Evolutionary conservation across 2,888 invertebrate genomes (phyloP).

Genomic region (Dorcus parallelipipedus): DNA sequence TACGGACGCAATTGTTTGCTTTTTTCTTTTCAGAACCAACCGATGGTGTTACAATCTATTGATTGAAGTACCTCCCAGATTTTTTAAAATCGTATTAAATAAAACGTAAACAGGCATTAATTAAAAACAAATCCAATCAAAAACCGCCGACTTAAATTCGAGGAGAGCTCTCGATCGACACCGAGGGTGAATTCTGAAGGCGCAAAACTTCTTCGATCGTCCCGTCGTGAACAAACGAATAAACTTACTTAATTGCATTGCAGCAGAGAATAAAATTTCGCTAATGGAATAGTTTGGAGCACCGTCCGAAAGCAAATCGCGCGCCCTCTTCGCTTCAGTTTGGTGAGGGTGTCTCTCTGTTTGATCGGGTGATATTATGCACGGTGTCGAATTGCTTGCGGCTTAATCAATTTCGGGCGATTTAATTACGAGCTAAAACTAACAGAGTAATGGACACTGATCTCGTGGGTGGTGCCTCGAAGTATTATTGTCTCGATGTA

Average conservation of each 20-base stretch:
- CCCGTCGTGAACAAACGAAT: too few relatives aligned
- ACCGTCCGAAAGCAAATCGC: too few relatives aligned
- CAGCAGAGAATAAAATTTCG: too few relatives aligned
- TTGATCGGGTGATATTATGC: constrained; percentile 19
- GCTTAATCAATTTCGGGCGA: constrained; percentile 23
- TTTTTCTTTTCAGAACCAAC: too few relatives aligned
- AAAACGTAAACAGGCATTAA: constrained; percentile 33
- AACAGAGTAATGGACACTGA: constrained; percentile 22
- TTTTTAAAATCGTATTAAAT: constrained; percentile 18
- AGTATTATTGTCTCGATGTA: background rate
- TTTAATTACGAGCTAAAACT: constrained; percentile 25
- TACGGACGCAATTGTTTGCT: background rate
- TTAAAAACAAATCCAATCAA: constrained; percentile 37
- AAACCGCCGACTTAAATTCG: constrained; percentile 27
- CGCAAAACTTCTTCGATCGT: constrained; percentile 15
- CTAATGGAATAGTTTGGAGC: too few relatives aligned
- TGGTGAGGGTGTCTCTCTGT: constrained; percentile 22
- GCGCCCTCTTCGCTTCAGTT: background rate
- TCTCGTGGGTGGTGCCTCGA: background rate
- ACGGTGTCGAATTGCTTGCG: constrained; percentile 23
- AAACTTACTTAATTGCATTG: too few relatives aligned
- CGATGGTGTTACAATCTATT: too few relatives aligned
- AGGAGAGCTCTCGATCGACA: constrained; percentile 20
- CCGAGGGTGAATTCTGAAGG: constrained; percentile 20
- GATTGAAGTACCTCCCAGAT: background rate